phyloP scores from a whole-genome alignment of 2,888 invertebrate species.

The Linyphia triangularis region DNA sequence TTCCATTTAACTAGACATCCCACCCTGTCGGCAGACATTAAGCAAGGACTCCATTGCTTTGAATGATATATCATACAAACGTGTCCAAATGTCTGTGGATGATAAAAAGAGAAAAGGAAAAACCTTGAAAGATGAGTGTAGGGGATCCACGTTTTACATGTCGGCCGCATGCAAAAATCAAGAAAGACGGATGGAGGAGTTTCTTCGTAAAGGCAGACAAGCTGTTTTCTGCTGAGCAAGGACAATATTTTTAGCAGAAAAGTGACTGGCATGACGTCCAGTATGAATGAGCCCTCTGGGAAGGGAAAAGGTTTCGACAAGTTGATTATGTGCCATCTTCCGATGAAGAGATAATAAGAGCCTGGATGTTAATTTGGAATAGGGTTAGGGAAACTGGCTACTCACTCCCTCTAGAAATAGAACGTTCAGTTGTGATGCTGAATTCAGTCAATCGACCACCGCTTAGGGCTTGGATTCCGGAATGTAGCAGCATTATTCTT shows the following conservation, averaged over 20 bases:
- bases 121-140: too few relatives aligned
- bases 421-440: too few relatives aligned
- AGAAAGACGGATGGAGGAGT: background rate
- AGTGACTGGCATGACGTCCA: background rate
- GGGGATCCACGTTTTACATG: too few relatives aligned
- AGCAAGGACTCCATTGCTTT: too few relatives aligned
- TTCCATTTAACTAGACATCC: background rate
- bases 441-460: too few relatives aligned
- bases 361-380: background rate
- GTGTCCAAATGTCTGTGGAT: too few relatives aligned
- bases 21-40: too few relatives aligned
- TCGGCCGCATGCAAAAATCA: background rate
- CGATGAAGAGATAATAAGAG: constrained; percentile 19
- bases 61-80: too few relatives aligned
- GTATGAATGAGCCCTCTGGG: background rate
- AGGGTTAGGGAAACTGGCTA: background rate
- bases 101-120: too few relatives aligned
- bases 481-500: too few relatives aligned
- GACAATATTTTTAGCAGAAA: constrained; percentile 1
- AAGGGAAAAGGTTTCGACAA: constrained; percentile 14
- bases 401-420: background rate
- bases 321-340: background rate
- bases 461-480: too few relatives aligned
- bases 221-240: background rate
- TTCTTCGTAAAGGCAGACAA: background rate